These are phyloP conservation scores for Pica pica DNA, from an alignment of 2,113 vertebrate species.

Conservation along the genomic window DNA sequence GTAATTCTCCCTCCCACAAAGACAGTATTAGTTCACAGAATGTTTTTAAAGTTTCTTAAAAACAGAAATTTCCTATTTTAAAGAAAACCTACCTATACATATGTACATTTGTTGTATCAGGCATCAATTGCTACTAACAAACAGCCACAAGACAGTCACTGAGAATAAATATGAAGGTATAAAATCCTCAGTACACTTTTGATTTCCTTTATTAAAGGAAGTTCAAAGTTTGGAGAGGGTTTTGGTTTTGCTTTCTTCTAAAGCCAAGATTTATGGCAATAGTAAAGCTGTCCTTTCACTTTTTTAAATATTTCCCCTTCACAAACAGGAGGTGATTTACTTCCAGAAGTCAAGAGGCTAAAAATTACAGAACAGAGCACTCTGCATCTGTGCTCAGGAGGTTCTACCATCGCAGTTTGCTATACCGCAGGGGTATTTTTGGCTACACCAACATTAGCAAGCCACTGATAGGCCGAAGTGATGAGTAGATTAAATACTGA, in stretches of 20 bases:
- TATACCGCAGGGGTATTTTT: not conserved
- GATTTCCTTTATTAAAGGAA: not conserved
- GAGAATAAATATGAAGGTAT: not conserved
- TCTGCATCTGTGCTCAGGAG: not conserved
- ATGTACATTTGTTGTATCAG: not conserved
- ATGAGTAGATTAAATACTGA: not conserved
- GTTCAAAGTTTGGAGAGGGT: not conserved
- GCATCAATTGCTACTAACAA: not conserved
- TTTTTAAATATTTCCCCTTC: not conserved
- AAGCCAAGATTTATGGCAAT: not conserved
- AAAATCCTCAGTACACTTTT: not conserved
- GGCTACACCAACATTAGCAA: not conserved
- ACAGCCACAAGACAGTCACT: not conserved
- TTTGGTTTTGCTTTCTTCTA: not conserved
- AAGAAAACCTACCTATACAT: not conserved
- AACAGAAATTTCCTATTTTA: not conserved
- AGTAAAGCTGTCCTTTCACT: not conserved
- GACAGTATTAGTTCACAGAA: not conserved
- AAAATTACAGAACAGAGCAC: not conserved
- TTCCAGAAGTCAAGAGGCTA: not conserved
- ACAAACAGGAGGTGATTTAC: not conserved
- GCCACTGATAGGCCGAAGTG: not conserved
- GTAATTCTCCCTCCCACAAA: not conserved
- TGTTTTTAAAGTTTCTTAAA: not conserved
- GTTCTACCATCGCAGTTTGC: not conserved